These are phyloP conservation scores for Coilia nasus DNA, from an alignment of 2,797 vertebrate species.

Conservation along the genomic window DNA sequence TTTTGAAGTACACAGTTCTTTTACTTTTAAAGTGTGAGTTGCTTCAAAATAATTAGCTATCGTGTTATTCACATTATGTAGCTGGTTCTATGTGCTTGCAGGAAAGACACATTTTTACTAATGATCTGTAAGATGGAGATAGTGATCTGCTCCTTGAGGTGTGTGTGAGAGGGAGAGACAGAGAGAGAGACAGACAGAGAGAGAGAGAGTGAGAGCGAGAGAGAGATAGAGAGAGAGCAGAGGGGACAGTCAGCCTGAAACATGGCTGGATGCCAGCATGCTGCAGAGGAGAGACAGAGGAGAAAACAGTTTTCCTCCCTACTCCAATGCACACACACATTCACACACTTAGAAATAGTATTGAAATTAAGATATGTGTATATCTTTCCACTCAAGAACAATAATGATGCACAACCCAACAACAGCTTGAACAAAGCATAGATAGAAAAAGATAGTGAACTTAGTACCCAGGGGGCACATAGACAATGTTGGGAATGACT, in stretches of 20 bases:
- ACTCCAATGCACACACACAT: not conserved
- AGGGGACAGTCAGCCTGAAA: constrained; percentile 46
- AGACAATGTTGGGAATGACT: not conserved
- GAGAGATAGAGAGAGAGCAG: constrained; percentile 15
- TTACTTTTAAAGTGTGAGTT: not conserved
- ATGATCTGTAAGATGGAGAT: not conserved
- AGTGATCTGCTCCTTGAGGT: not conserved
- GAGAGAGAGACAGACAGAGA: not conserved
- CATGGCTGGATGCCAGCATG: constrained; percentile 52
- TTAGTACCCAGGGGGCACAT: not conserved
- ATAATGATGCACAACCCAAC: not conserved
- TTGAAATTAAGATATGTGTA: not conserved
- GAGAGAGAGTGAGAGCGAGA: not conserved
- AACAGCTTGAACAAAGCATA: not conserved
- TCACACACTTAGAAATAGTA: not conserved
- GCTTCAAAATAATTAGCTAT: not conserved
- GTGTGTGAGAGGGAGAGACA: not conserved
- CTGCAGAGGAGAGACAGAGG: constrained; percentile 49
- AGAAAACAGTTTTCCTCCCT: not conserved
- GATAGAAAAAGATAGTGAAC: not conserved
- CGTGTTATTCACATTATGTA: too few species aligned
- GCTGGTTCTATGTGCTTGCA: not conserved
- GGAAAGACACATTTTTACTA: not conserved
- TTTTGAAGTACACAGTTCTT: not conserved
- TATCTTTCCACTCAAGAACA: not conserved